Conservation (phyloP, 2,888 invertebrate genomes). For the Chorisops tibialis region DNA sequence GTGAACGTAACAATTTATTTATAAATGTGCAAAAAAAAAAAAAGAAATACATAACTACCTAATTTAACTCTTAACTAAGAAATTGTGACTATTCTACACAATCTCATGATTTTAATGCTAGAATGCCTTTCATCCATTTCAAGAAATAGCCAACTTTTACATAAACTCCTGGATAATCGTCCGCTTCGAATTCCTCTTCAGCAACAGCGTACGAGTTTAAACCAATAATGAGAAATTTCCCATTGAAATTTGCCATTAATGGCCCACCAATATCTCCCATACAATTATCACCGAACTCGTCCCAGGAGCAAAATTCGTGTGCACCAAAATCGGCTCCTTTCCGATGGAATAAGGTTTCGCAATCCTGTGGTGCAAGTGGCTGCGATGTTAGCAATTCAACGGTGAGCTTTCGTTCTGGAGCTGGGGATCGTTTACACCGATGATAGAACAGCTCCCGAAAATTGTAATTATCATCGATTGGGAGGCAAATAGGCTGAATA, state of each 20-base stretch:
- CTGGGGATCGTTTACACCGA: slow-evolving; percentile 31
- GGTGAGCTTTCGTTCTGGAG: slow-evolving; percentile 4
- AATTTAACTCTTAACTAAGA: too few species aligned
- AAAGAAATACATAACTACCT: too few species aligned
- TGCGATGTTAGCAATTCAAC: slow-evolving; percentile 19
- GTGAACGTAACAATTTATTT: too few species aligned
- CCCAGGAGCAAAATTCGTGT: slow-evolving; percentile 36
- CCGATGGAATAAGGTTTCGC: slow-evolving; percentile 32
- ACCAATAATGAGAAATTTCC: slow-evolving; percentile 33
- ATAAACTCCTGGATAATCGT: slow-evolving; percentile 35
- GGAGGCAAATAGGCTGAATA: slow-evolving; percentile 35
- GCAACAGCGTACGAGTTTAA: slow-evolving; percentile 33
- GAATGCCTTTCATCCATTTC: slow-evolving; percentile 32
- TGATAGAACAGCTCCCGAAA: slow-evolving; percentile 33
- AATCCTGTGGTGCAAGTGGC: slow-evolving; percentile 35
- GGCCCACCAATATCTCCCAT: slow-evolving; percentile 36
- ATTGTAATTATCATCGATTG: slow-evolving; percentile 34
- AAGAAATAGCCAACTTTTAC: slow-evolving; percentile 34
- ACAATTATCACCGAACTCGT: slow-evolving; percentile 36
- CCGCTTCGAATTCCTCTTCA: slow-evolving; percentile 29
- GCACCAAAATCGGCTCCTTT: slow-evolving; percentile 28
- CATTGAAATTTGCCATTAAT: slow-evolving; percentile 31
- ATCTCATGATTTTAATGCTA: neutral
- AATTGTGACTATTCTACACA: too few species aligned
- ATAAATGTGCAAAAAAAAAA: too few species aligned